A percentile compares a stretch with the other conserved stretches of the same genome.
These are phyloP conservation scores for Callipepla squamata DNA, from an alignment of 2,113 vertebrate genomes.

Conservation along the genomic window DNA sequence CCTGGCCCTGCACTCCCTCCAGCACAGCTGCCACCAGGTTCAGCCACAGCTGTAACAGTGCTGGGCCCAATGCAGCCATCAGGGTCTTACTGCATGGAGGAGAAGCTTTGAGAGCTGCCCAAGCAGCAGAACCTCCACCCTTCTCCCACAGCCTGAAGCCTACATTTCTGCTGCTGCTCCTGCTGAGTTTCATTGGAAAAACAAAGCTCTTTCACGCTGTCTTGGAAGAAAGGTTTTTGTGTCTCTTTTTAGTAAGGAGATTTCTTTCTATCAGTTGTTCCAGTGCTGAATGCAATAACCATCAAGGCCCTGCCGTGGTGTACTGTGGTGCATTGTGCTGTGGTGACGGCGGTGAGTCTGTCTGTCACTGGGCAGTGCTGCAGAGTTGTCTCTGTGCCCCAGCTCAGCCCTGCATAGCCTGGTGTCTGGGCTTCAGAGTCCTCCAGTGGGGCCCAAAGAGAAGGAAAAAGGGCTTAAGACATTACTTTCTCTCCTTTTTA, in stretches of 20 bases:
- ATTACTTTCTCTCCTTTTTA: background rate
- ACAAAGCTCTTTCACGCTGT: background rate
- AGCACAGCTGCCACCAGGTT: background rate
- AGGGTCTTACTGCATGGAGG: fast-evolving
- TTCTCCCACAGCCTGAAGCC: fast-evolving
- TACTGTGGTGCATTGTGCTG: too few relatives aligned
- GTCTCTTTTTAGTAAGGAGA: background rate
- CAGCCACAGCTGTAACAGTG: background rate
- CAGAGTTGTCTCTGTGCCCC: background rate
- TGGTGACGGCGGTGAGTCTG: too few relatives aligned
- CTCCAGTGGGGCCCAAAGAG: background rate
- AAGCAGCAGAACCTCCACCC: background rate
- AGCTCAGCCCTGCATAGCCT: background rate
- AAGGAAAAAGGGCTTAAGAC: background rate
- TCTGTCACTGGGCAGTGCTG: background rate
- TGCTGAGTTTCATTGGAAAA: background rate
- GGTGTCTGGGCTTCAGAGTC: background rate
- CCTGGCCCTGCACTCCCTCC: background rate
- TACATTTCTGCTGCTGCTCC: background rate
- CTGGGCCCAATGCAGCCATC: fast-evolving
- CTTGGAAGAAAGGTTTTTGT: background rate
- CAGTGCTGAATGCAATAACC: background rate
- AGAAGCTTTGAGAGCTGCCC: background rate
- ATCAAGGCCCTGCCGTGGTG: background rate
- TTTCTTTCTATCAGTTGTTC: background rate